These are phyloP conservation scores for Emydura subglobosa DNA, from an alignment of 2,113 vertebrate species.

Conservation along the genomic window DNA sequence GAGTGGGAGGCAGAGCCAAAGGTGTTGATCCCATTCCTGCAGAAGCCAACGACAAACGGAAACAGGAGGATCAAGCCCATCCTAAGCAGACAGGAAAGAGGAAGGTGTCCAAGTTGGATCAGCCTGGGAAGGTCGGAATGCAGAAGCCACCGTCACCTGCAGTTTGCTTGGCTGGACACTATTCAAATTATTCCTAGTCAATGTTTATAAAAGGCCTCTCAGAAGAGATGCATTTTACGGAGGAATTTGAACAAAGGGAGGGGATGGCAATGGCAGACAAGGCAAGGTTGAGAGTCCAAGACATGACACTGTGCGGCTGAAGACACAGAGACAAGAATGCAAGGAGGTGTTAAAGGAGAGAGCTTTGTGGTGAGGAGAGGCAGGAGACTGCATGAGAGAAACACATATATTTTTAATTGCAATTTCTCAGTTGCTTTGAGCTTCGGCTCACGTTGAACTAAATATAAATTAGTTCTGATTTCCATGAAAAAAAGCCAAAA, in stretches of 20 bases:
- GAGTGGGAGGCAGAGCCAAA: not conserved
- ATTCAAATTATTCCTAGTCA: not conserved
- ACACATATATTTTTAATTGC: not conserved
- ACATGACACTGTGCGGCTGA: not conserved
- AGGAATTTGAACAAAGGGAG: not conserved
- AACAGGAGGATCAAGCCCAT: not conserved
- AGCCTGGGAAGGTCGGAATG: not conserved
- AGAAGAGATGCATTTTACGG: not conserved
- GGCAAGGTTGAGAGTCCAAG: not conserved
- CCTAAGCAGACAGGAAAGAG: not conserved
- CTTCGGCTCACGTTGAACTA: not conserved
- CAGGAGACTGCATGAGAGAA: not conserved
- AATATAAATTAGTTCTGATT: not conserved
- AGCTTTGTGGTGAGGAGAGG: not conserved
- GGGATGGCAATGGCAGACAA: not conserved
- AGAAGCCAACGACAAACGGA: too few relatives aligned
- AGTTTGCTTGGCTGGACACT: not conserved
- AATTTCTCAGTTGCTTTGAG: not conserved
- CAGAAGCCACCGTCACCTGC: not conserved
- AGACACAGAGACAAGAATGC: too few relatives aligned
- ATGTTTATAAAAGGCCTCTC: not conserved
- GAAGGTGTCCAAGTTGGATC: not conserved
- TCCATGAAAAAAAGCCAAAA: not conserved
- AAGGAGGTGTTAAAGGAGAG: not conserved
- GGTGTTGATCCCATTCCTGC: not conserved